Conservation (phyloP, 2,797 vertebrate genomes). For the Okamejei kenojei region DNA sequence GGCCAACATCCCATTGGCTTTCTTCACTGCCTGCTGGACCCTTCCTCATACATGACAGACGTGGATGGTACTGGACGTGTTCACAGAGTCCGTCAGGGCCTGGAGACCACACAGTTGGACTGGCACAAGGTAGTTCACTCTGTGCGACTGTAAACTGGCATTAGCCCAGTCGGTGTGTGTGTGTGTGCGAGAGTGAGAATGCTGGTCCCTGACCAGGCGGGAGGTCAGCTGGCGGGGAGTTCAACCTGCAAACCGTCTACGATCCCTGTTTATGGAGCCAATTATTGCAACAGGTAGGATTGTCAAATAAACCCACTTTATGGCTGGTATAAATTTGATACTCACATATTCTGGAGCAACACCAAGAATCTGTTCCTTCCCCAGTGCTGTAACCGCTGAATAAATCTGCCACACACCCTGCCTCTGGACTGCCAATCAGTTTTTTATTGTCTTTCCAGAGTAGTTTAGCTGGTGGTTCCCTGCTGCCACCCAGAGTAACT, state of each 20-base stretch:
- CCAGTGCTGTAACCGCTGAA: not conserved
- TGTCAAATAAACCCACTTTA: not conserved
- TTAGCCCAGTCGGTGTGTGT: not conserved
- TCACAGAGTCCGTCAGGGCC: not conserved
- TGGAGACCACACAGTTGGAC: not conserved
- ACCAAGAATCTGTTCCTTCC: not conserved
- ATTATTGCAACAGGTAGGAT: conserved; percentile 14
- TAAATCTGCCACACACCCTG: not conserved
- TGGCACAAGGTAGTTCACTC: not conserved
- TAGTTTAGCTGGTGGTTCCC: not conserved
- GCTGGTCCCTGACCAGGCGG: not conserved
- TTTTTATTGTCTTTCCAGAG: not conserved
- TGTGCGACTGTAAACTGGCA: not conserved
- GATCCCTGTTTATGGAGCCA: not conserved
- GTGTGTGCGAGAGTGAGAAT: not conserved
- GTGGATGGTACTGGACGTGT: not conserved
- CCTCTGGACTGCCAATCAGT: not conserved
- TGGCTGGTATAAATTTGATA: not conserved
- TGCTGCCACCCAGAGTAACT: not conserved
- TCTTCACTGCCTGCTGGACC: no score
- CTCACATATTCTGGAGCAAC: not conserved
- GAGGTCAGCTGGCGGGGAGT: not conserved
- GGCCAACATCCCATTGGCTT: no score
- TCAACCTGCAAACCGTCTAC: not conserved
- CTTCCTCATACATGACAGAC: no score